Conservation (phyloP, 2,797 vertebrate species). For the Gambusia yucatana region DNA sequence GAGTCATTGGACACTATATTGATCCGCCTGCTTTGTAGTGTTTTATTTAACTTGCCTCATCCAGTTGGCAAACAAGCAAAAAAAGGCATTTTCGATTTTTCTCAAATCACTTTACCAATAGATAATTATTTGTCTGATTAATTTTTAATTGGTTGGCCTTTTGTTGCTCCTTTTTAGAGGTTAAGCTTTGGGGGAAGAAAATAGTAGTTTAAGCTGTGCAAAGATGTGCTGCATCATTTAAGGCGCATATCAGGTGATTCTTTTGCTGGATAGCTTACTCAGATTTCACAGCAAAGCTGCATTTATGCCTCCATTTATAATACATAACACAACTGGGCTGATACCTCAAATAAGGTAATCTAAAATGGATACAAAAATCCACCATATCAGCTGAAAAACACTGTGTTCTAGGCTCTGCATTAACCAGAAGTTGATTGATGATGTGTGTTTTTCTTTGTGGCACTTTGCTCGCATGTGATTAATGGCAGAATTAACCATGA, state of each 20-base stretch:
- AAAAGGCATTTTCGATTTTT: conserved; percentile 7
- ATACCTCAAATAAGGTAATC: not conserved
- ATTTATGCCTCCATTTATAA: not conserved
- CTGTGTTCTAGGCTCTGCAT: not conserved
- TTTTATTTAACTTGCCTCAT: conserved; percentile 5
- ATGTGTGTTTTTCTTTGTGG: conserved; percentile 41
- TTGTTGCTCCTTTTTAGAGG: not conserved
- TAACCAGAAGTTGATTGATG: conserved; percentile 14
- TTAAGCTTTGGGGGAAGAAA: not conserved
- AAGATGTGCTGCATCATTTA: not conserved
- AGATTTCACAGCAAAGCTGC: not conserved
- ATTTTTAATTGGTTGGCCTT: conserved; percentile 2
- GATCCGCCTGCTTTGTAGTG: conserved; percentile 6
- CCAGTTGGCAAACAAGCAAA: not conserved
- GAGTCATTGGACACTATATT: not conserved
- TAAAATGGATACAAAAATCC: conserved; percentile 14
- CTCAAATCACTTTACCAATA: conserved; percentile 1
- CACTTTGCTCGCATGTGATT: conserved; percentile 20
- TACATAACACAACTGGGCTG: conserved; percentile 2
- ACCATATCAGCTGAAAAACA: not conserved
- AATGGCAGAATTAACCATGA: conserved; percentile 15
- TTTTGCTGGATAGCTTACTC: not conserved
- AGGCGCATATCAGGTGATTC: not conserved
- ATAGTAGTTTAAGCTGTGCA: not conserved
- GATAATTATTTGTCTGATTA: not conserved